phyloP scores from a whole-genome alignment of 1,140 invertebrate genomes.

The Oscheius sp. region DNA sequence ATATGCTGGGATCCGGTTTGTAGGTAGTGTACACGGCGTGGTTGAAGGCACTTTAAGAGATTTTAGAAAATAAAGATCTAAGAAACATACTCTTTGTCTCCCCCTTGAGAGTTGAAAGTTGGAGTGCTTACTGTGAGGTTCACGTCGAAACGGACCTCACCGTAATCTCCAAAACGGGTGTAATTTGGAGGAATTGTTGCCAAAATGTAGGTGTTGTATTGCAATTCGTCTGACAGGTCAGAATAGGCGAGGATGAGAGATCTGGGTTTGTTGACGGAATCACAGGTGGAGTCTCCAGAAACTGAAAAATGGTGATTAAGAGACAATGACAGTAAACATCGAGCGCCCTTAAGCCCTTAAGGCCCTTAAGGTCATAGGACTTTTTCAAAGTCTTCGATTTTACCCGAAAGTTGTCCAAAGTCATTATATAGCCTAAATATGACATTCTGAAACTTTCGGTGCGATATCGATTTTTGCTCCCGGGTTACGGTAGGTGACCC shows the following conservation, averaged over 20 bases:
- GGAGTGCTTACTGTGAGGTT: background rate
- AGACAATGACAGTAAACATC: background rate
- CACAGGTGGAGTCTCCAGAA: background rate
- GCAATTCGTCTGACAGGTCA: background rate
- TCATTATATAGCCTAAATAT: background rate
- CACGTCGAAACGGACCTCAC: background rate
- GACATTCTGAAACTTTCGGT: too few relatives aligned
- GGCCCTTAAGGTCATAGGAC: background rate
- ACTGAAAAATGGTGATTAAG: background rate
- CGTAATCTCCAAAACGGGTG: background rate
- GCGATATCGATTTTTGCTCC: too few relatives aligned
- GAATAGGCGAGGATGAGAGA: background rate
- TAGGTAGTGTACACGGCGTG: background rate
- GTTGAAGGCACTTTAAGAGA: background rate
- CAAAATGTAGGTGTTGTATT: background rate
- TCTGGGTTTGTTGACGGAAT: background rate
- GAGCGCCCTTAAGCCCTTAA: too few relatives aligned
- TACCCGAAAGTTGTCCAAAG: background rate
- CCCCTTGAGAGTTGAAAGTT: background rate
- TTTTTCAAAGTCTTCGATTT: background rate
- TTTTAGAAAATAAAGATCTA: too few relatives aligned
- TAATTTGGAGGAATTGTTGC: background rate
- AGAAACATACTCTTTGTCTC: too few relatives aligned
- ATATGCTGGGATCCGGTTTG: background rate
- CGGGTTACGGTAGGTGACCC: too few relatives aligned